Conservation (phyloP, 2,113 vertebrate species). For the Struthidea cinerea region DNA sequence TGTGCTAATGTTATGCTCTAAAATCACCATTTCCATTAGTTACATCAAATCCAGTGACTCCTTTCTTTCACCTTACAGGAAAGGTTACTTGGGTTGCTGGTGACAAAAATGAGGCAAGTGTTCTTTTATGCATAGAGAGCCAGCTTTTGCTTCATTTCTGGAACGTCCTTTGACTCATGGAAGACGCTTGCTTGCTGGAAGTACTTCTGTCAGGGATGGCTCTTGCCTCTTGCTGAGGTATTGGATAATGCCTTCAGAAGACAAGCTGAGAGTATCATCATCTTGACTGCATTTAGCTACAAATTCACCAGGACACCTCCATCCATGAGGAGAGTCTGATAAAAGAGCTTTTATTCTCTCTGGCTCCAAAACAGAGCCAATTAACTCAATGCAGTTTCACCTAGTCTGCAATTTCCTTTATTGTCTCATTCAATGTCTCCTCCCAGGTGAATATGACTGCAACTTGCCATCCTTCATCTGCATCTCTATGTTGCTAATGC, state of each 20-base stretch:
- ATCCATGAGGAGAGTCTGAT: not conserved
- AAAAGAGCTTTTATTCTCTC: not conserved
- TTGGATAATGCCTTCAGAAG: not conserved
- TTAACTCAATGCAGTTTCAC: not conserved
- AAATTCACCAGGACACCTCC: not conserved
- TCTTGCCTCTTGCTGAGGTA: not conserved
- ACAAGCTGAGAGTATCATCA: not conserved
- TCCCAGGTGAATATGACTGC: not conserved
- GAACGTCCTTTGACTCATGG: not conserved
- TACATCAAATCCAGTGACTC: not conserved
- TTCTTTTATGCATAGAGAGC: not conserved
- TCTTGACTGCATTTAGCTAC: not conserved
- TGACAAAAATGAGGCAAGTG: not conserved
- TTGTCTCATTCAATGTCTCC: not conserved
- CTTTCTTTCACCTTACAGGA: not conserved
- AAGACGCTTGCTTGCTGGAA: not conserved
- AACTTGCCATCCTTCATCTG: not conserved
- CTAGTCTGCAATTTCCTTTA: not conserved
- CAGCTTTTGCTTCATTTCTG: not conserved
- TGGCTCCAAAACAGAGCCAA: not conserved
- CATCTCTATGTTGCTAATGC: rapidly evolving
- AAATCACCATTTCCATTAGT: not conserved
- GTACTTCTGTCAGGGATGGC: not conserved
- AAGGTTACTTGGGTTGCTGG: not conserved
- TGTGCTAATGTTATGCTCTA: not conserved